Base-by-base conservation (phyloP, 2,113 vertebrate genomes). In the Salvator merianae region DNA sequence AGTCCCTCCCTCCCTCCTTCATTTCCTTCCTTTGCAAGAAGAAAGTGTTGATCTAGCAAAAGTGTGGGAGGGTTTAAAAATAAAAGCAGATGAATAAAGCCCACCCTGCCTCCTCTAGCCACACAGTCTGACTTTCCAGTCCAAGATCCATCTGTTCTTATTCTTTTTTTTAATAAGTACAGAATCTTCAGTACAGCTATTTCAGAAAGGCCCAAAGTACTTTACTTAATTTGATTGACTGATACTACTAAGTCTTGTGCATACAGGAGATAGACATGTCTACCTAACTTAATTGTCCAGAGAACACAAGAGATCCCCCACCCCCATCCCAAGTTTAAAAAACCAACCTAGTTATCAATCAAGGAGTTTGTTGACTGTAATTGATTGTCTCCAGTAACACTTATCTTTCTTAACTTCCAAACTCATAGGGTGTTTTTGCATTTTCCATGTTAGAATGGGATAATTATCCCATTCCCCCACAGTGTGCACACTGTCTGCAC, bases 31-130 rank as follows among this genome's bases (percentile, higher is more conserved):
- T 94, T 90, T 93, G 91, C 86, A 90, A 93, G 92, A 90, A 93
- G 93, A 94, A 96, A 95, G 85, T 94, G 94, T 94, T 96, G 94
- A 95, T 95, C 93, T 91, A 95, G 96, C 91, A 93, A 93, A 93
- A 93, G 90, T 87, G n/a, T 83, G 18, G 72, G 84, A 55, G 76
- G 85, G 91, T 94, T 97, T 97, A 97, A 97, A 97, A 97, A 97
- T 96, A 97, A 96, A 92, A 94, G 87, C 91, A 93, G 91, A 92
- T 94, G 78, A 93, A 94, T 95, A 96, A 88, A 90, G 95, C 93
- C 92, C 95, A 90, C 78, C 81, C 55, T 3, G 55, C 88, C 78
- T 75, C 73, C 87, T 89, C 94, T 94, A 89, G 89, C 87, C 91
- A 90, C 88, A 81, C 81, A 91, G 88, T 94, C 92, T 87, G n/a